Evolutionary conservation across 2,113 vertebrate species (phyloP), one percentile per base, ranked within the genome.

Genomic region (Scophthalmus maximus): DNA sequence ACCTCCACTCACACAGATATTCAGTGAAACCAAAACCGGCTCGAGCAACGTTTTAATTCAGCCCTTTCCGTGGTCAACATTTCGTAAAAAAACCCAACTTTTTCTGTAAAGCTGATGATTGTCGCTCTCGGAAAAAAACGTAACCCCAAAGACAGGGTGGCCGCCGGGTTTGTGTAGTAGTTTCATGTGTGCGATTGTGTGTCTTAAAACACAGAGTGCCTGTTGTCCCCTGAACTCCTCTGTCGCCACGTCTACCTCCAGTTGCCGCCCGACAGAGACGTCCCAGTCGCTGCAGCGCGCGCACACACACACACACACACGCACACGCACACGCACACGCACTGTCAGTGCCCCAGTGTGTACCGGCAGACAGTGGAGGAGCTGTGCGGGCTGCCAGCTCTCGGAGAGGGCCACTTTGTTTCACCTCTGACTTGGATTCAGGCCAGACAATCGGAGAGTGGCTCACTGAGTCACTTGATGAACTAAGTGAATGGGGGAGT

Each of bases 391-490:
- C 76, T 83, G 88, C 82, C 80, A 79, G 86, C 67, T 46, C 77
- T 60, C 62, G 76, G 79, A 83, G 82, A 88, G 83, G 78, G 61
- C 70, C 63, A 85, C 87, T 88, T 87, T 88, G 86, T 92, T 86
- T 91, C 86, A 86, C 88, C 89, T 88, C 91, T 64, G 75, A 46
- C 47, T 87, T 87, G 86, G 84, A 85, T 6, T 60, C 5, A 5
- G 6, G 71, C 88, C 86, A 82, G 68, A 81, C 74, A 69, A 67
- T 78, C 88, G 12, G 62, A 74, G 82, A 75, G 70, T 64, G 40
- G 64, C 81, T 88, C 83, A 86, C 85, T 87, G 77, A 82, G 81
- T 87, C 87, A 84, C 63, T 86, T 86, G 76, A 91, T 86, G 68
- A 72, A 87, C 60, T 74, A 46, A 79, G 82, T 91, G 88, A 92